Base-by-base conservation (phyloP, 2,888 invertebrate species). In the Mesochorus sp. region DNA sequence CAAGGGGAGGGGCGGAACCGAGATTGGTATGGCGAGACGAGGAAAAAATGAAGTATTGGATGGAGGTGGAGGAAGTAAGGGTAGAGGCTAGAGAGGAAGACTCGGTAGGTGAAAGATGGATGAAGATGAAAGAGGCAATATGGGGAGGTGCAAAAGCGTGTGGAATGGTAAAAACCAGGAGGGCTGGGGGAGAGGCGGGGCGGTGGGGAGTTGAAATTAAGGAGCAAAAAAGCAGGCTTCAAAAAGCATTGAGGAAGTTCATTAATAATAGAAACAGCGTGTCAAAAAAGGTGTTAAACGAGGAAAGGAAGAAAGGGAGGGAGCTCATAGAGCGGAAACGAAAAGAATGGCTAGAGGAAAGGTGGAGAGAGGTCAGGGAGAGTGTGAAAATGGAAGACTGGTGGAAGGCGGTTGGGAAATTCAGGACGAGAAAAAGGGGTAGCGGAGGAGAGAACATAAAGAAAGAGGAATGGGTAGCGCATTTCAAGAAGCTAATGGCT, bases 341-440 rank as follows among this genome's bases (percentile, higher is more conserved):
- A 31, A 49, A 14, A 8, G 55, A 39, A 47, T 61, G 44, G 64
- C 49, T 61, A 3, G 44, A 61, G 17, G 10, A 17, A 42, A 61
- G 37, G 26, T 61, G 61, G 61, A 12, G 0, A 3, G 17, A 14
- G 2, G 5, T 21, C 28, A 66, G 21, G 14, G 6, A 19, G 10
- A 21, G 68, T 14, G 39, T 8, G 37, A 31, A 51, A 31, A 6
- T 28, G 71, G 10, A 55, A 10, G 64, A 70, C 12, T 66, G 76
- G 75, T 72, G 68, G 51, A 66, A 75, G 68, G 68, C 49, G 67
- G 73, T 66, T n/a, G 51, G 37, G 61, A 31, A 37, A 59, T 5
- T n/a, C 39, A 14, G 28, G 26, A 17, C 3, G 49, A 10, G 31
- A 64, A n/a, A 19, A n/a, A n/a, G n/a, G n/a, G n/a, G n/a, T n/a